A percentile compares a stretch with the other conserved stretches of the same genome.
Evolutionary conservation across 2,888 invertebrate species (phyloP).

Genomic region (Chesias legatella): DNA sequence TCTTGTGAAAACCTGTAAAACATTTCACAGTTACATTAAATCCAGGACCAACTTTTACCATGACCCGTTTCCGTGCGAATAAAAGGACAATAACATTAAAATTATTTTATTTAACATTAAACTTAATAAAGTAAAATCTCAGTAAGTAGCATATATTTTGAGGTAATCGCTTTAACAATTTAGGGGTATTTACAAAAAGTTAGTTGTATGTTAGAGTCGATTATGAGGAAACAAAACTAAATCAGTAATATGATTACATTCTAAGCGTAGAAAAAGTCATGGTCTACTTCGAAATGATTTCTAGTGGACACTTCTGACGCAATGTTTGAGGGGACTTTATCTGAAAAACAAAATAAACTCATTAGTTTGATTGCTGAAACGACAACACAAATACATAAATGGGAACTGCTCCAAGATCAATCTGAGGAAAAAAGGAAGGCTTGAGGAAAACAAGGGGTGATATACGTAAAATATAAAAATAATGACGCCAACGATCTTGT

Average conservation of each 20-base stretch:
- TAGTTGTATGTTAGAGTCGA: conserved; percentile 1
- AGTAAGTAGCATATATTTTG: conserved; percentile 11
- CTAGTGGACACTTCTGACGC: conserved; percentile 88
- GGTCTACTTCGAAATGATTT: conserved; percentile 77
- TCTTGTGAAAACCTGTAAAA: too few relatives aligned
- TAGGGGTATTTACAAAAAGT: conserved; percentile 11
- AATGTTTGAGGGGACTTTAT: conserved; percentile 89
- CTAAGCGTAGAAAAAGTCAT: conserved; percentile 62
- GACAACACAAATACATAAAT: background rate
- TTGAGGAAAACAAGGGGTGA: too few relatives aligned
- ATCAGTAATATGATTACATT: background rate
- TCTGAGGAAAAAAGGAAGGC: too few relatives aligned
- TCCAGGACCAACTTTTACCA: too few relatives aligned
- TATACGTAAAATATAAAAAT: too few relatives aligned
- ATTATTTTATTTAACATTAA: conserved; percentile 11
- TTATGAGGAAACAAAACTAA: background rate
- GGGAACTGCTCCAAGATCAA: too few relatives aligned
- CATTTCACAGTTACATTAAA: too few relatives aligned
- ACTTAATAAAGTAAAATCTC: conserved; percentile 8
- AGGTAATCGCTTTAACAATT: conserved; percentile 15
- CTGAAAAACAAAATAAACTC: conserved; percentile 67
- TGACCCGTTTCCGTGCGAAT: too few relatives aligned
- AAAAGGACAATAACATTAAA: background rate
- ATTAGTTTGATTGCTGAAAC: background rate
- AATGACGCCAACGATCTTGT: too few relatives aligned